Conservation (phyloP, 1,140 invertebrate species). For the Ruditapes philippinarum region DNA sequence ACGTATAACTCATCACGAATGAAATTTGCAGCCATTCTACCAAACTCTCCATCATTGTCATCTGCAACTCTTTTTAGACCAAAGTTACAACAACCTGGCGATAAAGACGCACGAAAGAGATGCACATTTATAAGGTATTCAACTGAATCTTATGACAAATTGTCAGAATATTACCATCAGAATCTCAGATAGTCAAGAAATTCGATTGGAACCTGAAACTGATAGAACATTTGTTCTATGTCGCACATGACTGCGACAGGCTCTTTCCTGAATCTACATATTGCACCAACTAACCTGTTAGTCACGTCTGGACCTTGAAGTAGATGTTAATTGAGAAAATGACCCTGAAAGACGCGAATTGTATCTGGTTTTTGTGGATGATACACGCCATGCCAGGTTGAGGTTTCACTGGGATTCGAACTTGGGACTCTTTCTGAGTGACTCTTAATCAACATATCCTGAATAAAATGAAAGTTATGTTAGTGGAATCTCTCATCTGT, state of each 20-base stretch:
- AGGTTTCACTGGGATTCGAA: background rate
- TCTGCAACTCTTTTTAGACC: conserved; percentile 49
- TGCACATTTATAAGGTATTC: conserved; percentile 69
- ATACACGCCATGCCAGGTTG: conserved; percentile 67
- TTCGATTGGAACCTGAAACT: conserved; percentile 57
- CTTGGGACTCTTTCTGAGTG: conserved; percentile 41
- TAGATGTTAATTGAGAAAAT: conserved; percentile 76
- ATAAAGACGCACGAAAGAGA: conserved; percentile 69
- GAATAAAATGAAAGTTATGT: conserved; percentile 26
- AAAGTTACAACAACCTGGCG: conserved; percentile 66
- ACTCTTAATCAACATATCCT: conserved; percentile 19
- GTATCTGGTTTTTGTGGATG: conserved; percentile 67
- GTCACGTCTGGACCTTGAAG: conserved; percentile 73
- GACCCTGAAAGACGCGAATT: conserved; percentile 60
- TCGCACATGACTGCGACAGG: conserved; percentile 73
- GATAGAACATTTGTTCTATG: conserved; percentile 70
- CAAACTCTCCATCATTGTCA: conserved; percentile 2
- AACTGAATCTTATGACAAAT: conserved; percentile 2
- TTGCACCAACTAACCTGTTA: conserved; percentile 68
- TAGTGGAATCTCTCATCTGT: background rate
- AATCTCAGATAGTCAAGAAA: conserved; percentile 60
- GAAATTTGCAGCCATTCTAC: conserved; percentile 16
- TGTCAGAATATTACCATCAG: conserved; percentile 31
- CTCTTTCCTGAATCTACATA: conserved; percentile 69
- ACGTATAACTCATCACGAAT: conserved; percentile 69